Percentiles rank a stretch among this genome's conserved stretches.
phyloP scores from a whole-genome alignment of 2,797 vertebrate species.

The Psittacula echo region DNA sequence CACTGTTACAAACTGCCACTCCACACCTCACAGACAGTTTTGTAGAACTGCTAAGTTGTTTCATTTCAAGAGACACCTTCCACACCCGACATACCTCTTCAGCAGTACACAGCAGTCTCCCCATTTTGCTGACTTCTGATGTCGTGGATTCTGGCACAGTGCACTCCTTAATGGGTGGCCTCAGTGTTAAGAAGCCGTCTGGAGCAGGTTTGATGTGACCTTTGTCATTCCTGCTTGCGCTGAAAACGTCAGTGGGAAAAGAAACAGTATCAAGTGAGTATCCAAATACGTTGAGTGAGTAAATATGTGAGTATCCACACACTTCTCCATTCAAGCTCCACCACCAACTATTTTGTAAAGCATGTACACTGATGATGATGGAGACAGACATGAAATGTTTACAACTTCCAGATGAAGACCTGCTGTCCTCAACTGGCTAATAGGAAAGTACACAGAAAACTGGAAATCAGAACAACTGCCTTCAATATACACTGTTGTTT shows the following conservation, averaged over 20 bases:
- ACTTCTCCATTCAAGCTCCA: neutral
- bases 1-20: neutral
- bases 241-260: constrained; percentile 33
- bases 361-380: no score
- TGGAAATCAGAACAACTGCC: neutral
- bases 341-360: neutral
- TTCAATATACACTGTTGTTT: neutral
- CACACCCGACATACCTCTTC: constrained; percentile 69
- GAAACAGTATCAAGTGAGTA: neutral
- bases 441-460: neutral
- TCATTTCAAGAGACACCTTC: neutral
- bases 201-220: neutral
- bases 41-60: neutral
- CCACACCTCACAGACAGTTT: neutral
- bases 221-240: constrained; percentile 8
- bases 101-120: constrained; percentile 67
- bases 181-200: constrained; percentile 18
- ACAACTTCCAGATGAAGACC: neutral
- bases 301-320: no score
- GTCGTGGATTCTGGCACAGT: neutral
- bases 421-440: neutral
- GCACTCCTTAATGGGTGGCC: constrained; percentile 43
- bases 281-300: neutral
- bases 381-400: neutral
- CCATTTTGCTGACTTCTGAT: constrained; percentile 39